These are phyloP conservation scores for Daphoenositta chrysoptera DNA, from an alignment of 2,113 vertebrate genomes.

Conservation along the genomic window DNA sequence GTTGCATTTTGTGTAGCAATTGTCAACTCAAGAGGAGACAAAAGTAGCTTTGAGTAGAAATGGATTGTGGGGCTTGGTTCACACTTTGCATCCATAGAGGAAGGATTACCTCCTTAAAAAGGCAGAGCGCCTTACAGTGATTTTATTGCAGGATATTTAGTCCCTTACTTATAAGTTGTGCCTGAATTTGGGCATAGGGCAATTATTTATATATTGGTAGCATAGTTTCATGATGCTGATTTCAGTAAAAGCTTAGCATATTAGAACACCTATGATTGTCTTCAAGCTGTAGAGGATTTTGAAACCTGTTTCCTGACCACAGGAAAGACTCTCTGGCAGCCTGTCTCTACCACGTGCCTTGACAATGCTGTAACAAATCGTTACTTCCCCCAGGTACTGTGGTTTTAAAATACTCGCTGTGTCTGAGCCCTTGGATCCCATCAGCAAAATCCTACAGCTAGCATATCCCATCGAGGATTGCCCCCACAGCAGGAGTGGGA, in stretches of 20 bases:
- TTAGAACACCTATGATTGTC: background rate
- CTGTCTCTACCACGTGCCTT: background rate
- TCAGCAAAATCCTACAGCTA: background rate
- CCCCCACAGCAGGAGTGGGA: background rate
- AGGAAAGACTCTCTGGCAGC: background rate
- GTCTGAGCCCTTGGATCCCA: background rate
- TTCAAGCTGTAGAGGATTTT: background rate
- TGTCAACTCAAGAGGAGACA: background rate
- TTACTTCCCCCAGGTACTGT: background rate
- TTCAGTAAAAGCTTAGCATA: background rate
- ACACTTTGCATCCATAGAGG: background rate
- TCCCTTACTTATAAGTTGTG: background rate
- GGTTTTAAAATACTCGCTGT: background rate
- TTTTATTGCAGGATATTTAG: background rate
- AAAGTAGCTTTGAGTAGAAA: background rate
- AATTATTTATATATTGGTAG: background rate
- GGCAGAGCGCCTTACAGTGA: background rate
- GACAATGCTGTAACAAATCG: background rate
- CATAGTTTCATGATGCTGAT: background rate
- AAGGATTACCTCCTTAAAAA: background rate
- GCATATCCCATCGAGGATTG: fast-evolving
- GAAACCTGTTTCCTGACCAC: background rate
- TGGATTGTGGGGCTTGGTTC: background rate
- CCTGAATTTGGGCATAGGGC: background rate
- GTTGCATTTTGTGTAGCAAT: background rate